These are phyloP conservation scores for Ischnus inquisitorius DNA, from an alignment of 2,888 invertebrate genomes.

Conservation along the genomic window DNA sequence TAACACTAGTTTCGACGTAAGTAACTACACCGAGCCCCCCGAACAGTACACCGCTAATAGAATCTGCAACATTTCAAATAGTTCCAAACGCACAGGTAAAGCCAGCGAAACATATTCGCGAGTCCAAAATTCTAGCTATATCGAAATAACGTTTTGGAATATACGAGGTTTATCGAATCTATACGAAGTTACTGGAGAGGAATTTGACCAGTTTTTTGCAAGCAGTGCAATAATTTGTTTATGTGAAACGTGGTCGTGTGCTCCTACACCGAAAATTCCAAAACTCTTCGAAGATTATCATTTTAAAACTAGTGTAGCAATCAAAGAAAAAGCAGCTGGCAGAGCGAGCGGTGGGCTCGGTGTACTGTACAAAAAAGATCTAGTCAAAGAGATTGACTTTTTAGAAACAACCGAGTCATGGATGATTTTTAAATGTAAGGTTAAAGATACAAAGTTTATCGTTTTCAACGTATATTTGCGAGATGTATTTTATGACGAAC, in stretches of 20 bases:
- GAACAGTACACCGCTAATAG: too few relatives aligned
- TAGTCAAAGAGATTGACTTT: background rate
- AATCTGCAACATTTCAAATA: too few relatives aligned
- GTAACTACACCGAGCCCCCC: too few relatives aligned
- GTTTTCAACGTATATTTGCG: background rate
- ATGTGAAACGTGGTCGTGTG: background rate
- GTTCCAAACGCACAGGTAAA: too few relatives aligned
- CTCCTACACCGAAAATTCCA: background rate
- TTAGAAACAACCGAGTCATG: background rate
- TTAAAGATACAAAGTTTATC: background rate
- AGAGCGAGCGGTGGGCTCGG: conserved; percentile 51
- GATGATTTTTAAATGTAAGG: background rate
- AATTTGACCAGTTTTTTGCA: background rate
- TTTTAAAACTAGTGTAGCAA: background rate
- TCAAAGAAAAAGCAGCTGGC: conserved; percentile 19
- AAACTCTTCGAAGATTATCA: background rate
- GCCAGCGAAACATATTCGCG: too few relatives aligned
- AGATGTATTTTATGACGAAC: background rate
- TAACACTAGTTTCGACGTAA: too few relatives aligned
- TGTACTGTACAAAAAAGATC: conserved; percentile 32
- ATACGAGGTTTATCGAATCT: background rate
- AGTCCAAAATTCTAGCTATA: too few relatives aligned
- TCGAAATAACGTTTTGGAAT: background rate
- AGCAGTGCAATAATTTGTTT: background rate
- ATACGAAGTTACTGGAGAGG: background rate